These are phyloP conservation scores for Eupsittula cactorum DNA, from an alignment of 2,113 vertebrate genomes.

Conservation along the genomic window DNA sequence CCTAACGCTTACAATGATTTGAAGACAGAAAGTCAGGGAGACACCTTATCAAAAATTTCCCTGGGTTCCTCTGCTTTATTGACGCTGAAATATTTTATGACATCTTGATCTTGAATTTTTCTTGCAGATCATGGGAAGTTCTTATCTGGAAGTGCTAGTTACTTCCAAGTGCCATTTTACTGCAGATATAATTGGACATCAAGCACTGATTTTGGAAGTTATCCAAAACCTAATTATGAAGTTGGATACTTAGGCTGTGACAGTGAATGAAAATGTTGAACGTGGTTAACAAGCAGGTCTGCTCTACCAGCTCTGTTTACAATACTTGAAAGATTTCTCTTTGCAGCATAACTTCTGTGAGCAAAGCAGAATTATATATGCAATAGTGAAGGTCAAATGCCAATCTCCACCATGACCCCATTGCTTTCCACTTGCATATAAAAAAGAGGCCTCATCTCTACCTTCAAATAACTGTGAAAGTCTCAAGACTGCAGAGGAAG, in stretches of 20 bases:
- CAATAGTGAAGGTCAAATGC: not conserved
- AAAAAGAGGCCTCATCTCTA: not conserved
- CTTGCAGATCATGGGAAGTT: conserved; percentile 6
- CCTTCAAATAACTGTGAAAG: not conserved
- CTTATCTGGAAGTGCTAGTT: conserved; percentile 64
- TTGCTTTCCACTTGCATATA: not conserved
- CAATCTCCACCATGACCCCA: not conserved
- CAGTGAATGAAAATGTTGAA: conserved; percentile 35
- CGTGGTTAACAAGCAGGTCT: conserved; percentile 14
- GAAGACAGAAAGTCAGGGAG: not conserved
- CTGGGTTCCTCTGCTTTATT: not conserved
- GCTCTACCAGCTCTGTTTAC: conserved; percentile 32
- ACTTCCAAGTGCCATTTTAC: conserved; percentile 71
- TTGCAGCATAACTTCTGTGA: not conserved
- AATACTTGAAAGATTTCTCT: conserved; percentile 14
- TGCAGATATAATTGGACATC: conserved; percentile 63
- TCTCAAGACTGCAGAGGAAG: not conserved
- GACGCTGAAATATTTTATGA: conserved; percentile 8
- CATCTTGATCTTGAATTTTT: conserved; percentile 32
- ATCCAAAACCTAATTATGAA: conserved; percentile 78
- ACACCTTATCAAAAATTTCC: not conserved
- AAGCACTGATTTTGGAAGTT: conserved; percentile 63
- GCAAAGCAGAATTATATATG: not conserved
- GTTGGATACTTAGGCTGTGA: conserved; percentile 54
- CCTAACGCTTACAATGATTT: not conserved